Evolutionary conservation across 2,113 vertebrate species (phyloP).

Genomic region (Nothocercus julius): DNA sequence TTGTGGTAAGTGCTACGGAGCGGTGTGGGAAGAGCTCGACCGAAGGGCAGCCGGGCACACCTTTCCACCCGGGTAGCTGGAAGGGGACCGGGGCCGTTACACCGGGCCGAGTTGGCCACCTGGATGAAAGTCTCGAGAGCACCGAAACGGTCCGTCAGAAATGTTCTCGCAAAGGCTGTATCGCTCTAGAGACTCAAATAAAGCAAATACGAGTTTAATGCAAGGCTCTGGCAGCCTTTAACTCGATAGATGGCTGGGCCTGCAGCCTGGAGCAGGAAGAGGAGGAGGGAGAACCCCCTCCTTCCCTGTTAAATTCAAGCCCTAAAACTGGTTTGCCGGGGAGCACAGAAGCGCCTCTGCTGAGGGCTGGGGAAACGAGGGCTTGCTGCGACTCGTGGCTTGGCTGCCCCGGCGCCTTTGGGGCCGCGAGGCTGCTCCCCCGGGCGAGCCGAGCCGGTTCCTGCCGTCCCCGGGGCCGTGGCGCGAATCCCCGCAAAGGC

Average conservation of each 20-base stretch:
- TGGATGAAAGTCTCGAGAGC: not conserved
- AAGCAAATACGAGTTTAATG: not conserved
- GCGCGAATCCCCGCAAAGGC: not conserved
- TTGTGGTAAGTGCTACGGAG: not conserved
- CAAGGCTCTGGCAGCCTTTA: not conserved
- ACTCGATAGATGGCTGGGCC: not conserved
- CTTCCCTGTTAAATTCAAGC: not conserved
- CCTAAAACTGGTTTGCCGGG: not conserved
- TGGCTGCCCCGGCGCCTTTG: not conserved
- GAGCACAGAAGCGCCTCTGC: not conserved
- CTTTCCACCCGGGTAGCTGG: not conserved
- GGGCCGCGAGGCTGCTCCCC: not conserved
- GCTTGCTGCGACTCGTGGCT: not conserved
- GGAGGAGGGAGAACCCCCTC: not conserved
- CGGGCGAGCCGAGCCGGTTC: not conserved
- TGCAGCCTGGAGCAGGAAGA: not conserved
- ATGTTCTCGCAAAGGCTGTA: not conserved
- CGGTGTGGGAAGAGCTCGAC: not conserved
- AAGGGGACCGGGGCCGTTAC: not conserved
- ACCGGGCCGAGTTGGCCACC: not conserved
- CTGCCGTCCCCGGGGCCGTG: not conserved
- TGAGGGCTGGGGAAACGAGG: not conserved
- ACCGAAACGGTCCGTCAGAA: not conserved
- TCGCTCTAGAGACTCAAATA: not conserved
- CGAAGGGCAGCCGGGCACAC: not conserved